Evolutionary conservation across 2,797 vertebrate genomes (phyloP), one percentile per base, ranked within the genome.

Genomic region (Austrolebias charrua): DNA sequence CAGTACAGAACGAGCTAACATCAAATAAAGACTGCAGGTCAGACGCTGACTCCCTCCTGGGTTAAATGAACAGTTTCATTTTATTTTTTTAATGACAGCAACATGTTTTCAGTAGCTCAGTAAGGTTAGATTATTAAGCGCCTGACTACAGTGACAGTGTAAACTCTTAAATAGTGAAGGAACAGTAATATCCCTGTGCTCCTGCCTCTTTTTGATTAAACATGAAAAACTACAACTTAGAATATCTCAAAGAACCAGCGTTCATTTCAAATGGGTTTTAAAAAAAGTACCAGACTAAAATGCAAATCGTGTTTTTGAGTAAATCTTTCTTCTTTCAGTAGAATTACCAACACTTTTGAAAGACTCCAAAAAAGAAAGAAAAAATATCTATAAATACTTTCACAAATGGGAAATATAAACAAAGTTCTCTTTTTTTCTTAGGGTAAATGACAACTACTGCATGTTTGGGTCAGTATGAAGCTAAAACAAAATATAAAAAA

Each of bases 201-300:
- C 55, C 63, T 52, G 78, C 74, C 66, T 76, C 71, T 71, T 71
- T 58, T 35, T 40, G 11, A 11, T 4, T 60, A 76, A 60, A 49
- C 76, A 72, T 70, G 62, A 56, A 78, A 75, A 79, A 11, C 38
- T 13, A 88, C 78, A 78, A 81, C 56, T 86, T 86, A 67, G 79
- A 86, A 87, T 66, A 80, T 50, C 77, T 84, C 65, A 88, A 89
- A 78, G 80, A 80, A 78, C 60, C 71, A 70, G 35, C 83, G 68
- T 80, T 85, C 79, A 65, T 54, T 75, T 59, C 20, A 50, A 63
- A 76, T 63, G 63, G 9, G 7, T 2, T 5, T 12, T n/a, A n/a
- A 35, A 66, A 49, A 63, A 68, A 88, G 90, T 91, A 92, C 89
- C 88, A 64, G 75, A 73, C 63, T 71, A 43, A 58, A 75, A 69